These are phyloP conservation scores for Brachyopa scutellaris DNA, from an alignment of 2,888 invertebrate genomes.

Conservation along the genomic window DNA sequence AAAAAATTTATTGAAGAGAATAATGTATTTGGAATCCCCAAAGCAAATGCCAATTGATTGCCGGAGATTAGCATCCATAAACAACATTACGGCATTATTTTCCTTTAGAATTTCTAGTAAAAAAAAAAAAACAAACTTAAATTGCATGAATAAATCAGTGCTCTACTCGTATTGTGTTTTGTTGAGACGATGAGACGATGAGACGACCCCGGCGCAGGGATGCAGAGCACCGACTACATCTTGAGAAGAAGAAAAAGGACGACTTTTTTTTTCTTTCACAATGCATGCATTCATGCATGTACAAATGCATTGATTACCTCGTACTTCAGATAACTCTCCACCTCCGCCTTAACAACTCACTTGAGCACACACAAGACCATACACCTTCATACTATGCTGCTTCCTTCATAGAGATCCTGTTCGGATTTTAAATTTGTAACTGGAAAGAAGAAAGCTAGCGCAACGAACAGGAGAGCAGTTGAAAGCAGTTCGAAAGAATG, in stretches of 20 bases:
- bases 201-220: too few species aligned
- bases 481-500: not conserved
- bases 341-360: slow-evolving; percentile 38
- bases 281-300: slow-evolving; percentile 68
- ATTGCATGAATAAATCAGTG: slow-evolving; percentile 72
- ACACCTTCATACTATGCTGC: not conserved
- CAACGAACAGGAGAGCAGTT: slow-evolving; percentile 10
- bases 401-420: slow-evolving; percentile 42
- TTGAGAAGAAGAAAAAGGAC: slow-evolving; percentile 41
- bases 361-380: slow-evolving; percentile 23
- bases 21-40: slow-evolving; percentile 68
- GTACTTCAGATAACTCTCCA: slow-evolving; percentile 35
- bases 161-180: slow-evolving; percentile 49
- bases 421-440: slow-evolving; percentile 26
- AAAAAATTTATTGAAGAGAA: slow-evolving; percentile 64
- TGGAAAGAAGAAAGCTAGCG: not conserved
- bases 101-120: slow-evolving; percentile 53
- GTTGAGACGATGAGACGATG: too few species aligned
- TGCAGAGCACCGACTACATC: slow-evolving; percentile 9
- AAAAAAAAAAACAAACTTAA: slow-evolving; percentile 53
- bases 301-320: slow-evolving; percentile 71
- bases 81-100: slow-evolving; percentile 72
- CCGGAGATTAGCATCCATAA: slow-evolving; percentile 73
- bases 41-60: slow-evolving; percentile 72
- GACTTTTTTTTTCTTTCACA: slow-evolving; percentile 29